Base-by-base conservation (phyloP, 2,797 vertebrate species). In the Hozukius guyotensis region DNA sequence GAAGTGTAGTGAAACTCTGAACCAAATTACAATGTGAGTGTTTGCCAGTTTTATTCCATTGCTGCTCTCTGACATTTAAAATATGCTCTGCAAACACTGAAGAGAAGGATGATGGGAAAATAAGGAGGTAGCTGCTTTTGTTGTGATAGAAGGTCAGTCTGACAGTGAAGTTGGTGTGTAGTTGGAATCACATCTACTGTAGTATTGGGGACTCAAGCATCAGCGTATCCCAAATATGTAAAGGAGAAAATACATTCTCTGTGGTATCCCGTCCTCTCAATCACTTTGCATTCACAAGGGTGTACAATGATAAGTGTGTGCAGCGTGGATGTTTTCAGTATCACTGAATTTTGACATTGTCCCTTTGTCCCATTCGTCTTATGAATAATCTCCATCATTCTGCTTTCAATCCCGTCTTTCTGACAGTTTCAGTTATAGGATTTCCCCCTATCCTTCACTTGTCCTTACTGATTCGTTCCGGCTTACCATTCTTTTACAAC, bases 341-440 rank as follows among this genome's bases (percentile, higher is more conserved):
- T 55, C 20, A 31, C 13, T 72, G 25, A 31, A 75, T 57, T 49
- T 6, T 64, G 14, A 53, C 27, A 69, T 78, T 61, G 52, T 74
- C 46, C 34, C 57, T 53, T 53, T 72, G 27, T 81, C 34, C 42
- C 29, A 63, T 80, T 68, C 9, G 10, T 75, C 4, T 78, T 13
- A 16, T 32, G 29, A 24, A 20, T 90, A 82, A 88, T 86, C 70
- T 53, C 59, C 60, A 70, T 80, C 55, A 80, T 83, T 85, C 68
- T 60, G 66, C 42, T 78, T 79, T 75, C 78, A 72, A 73, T 71
- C 55, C 27, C 1, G 0, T 57, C 46, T 31, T 36, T 70, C 38
- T 82, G 80, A 87, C 72, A 85, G 72, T 61, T 91, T 81, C 8
- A 59, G 52, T 85, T 82, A 79, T 53, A 36, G 79, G 72, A 84